Evolutionary conservation across 1,140 invertebrate genomes (phyloP).

Genomic region (Pseudomyrmex gracilis): DNA sequence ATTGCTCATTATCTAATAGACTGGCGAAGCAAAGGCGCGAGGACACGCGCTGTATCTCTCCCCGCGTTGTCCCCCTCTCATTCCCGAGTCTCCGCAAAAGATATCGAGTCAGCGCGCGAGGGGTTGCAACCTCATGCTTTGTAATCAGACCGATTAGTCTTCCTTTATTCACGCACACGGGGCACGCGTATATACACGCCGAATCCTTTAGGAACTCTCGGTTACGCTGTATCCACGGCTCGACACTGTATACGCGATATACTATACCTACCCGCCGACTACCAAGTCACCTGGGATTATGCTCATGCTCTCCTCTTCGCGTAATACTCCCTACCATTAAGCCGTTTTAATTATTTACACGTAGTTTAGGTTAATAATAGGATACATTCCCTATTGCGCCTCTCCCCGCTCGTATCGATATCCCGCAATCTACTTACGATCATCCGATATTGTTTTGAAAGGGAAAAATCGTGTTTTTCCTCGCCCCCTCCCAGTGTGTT

Average conservation of each 20-base stretch:
- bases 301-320: constrained; percentile 74
- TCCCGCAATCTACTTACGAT: constrained; percentile 26
- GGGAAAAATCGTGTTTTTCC: background rate
- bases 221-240: constrained; percentile 46
- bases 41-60: background rate
- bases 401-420: constrained; percentile 62
- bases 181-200: constrained; percentile 38
- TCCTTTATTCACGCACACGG: constrained; percentile 69
- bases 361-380: constrained; percentile 81
- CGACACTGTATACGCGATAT: constrained; percentile 55
- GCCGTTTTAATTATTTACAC: constrained; percentile 79
- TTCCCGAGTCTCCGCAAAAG: constrained; percentile 43
- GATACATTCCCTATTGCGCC: constrained; percentile 69
- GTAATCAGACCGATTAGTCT: constrained; percentile 74
- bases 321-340: constrained; percentile 81
- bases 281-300: constrained; percentile 78
- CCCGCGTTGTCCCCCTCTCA: background rate
- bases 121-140: constrained; percentile 70
- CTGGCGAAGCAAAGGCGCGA: background rate
- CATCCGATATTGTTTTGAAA: constrained; percentile 43
- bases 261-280: constrained; percentile 62
- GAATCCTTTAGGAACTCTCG: constrained; percentile 72
- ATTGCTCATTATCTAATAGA: constrained; percentile 57
- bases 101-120: constrained; percentile 13
- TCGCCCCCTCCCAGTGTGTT: background rate